These are phyloP conservation scores for Crypturellus undulatus DNA, from an alignment of 2,113 vertebrate species.

Conservation along the genomic window DNA sequence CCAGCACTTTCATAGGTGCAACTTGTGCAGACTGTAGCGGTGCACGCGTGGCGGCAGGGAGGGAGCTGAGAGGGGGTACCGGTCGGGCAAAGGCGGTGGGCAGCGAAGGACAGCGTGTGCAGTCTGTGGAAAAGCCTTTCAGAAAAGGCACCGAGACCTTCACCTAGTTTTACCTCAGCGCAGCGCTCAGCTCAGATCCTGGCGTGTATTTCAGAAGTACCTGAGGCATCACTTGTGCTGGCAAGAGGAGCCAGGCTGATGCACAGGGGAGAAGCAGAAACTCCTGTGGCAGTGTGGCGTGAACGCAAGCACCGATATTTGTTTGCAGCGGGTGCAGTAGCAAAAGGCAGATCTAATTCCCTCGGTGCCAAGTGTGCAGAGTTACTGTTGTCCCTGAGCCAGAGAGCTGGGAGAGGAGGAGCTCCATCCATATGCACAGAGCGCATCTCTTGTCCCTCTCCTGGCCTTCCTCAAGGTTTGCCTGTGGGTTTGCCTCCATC, in stretches of 20 bases:
- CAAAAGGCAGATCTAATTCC: slow-evolving; percentile 44
- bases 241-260: slow-evolving; percentile 6
- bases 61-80: neutral
- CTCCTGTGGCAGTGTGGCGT: neutral
- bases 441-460: neutral
- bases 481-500: neutral
- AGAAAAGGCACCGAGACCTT: slow-evolving; percentile 32
- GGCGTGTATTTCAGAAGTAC: slow-evolving; percentile 24
- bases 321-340: slow-evolving; percentile 37
- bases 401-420: neutral
- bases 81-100: accelerated
- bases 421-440: neutral
- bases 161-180: slow-evolving; percentile 9
- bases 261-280: slow-evolving; percentile 3
- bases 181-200: neutral
- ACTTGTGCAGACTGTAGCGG: too few relatives aligned
- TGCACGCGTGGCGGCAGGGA: neutral
- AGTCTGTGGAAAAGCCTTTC: neutral
- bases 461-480: neutral
- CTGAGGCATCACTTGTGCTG: slow-evolving; percentile 22
- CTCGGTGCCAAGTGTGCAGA: slow-evolving; percentile 17
- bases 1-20: too few relatives aligned
- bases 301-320: neutral
- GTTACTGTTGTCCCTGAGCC: neutral
- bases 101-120: accelerated